A percentile compares a stretch with the other conserved stretches of the same genome.
phyloP scores from a whole-genome alignment of 2,888 invertebrate genomes.

The Stenotaenia linearis region DNA sequence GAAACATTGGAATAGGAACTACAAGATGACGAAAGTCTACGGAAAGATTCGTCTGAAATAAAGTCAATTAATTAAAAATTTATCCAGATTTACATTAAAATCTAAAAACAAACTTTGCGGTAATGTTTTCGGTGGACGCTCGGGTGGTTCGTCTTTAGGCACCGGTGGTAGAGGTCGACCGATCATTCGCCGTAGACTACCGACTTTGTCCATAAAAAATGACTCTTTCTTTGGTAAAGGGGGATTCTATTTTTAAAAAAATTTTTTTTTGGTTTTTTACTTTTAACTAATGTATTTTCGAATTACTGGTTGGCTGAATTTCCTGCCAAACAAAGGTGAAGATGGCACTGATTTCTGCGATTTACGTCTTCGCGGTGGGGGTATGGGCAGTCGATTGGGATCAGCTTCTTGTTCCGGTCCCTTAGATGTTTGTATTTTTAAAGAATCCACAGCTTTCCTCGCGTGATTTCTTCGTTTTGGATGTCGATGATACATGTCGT shows the following conservation, averaged over 20 bases:
- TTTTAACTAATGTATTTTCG: neutral
- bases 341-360: slow-evolving; percentile 22
- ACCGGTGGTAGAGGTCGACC: slow-evolving; percentile 37
- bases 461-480: slow-evolving; percentile 77
- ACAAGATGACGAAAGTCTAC: neutral
- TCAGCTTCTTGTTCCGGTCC: slow-evolving; percentile 39
- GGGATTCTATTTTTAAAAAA: slow-evolving; percentile 31
- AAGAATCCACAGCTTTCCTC: slow-evolving; percentile 56
- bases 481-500: slow-evolving; percentile 90
- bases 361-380: slow-evolving; percentile 46
- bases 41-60: neutral
- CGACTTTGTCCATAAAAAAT: slow-evolving; percentile 51
- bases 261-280: neutral
- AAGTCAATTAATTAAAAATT: neutral
- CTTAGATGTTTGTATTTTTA: slow-evolving; percentile 24
- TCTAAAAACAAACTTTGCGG: neutral
- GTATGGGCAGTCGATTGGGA: slow-evolving; percentile 30
- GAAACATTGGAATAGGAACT: neutral
- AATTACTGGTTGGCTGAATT: slow-evolving; percentile 8
- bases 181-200: slow-evolving; percentile 48
- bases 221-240: slow-evolving; percentile 42
- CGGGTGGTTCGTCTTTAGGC: slow-evolving; percentile 34
- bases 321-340: slow-evolving; percentile 34
- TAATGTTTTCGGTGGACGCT: slow-evolving; percentile 24
- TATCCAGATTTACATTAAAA: neutral